Evolutionary conservation across 2,888 invertebrate genomes (phyloP).

Genomic region (Crossocerus cetratus): DNA sequence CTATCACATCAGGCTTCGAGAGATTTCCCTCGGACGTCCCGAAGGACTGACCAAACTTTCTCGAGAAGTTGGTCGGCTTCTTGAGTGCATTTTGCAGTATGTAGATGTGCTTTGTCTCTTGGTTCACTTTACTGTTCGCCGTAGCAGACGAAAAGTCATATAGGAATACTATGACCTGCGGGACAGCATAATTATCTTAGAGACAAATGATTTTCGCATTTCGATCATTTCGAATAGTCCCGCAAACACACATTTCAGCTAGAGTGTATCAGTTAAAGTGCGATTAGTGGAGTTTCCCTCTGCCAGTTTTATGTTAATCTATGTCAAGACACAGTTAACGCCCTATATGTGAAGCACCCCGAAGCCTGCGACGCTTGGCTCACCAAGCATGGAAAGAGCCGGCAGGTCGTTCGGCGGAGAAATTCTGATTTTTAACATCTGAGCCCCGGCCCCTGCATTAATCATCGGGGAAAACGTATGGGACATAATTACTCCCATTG

Average conservation of each 20-base stretch:
- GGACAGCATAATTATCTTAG: neutral
- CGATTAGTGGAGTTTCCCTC: constrained; percentile 8
- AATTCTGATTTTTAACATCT: constrained; percentile 60
- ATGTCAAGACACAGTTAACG: constrained; percentile 71
- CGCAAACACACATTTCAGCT: too few relatives aligned
- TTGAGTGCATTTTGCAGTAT: constrained; percentile 70
- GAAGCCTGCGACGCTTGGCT: constrained; percentile 70
- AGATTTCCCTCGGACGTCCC: constrained; percentile 24
- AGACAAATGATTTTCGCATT: too few relatives aligned
- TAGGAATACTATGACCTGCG: constrained; percentile 71
- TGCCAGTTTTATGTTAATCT: constrained; percentile 47
- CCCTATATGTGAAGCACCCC: constrained; percentile 73
- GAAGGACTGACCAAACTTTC: constrained; percentile 38
- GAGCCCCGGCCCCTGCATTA: constrained; percentile 54
- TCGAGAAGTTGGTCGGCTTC: constrained; percentile 54
- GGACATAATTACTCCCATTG: constrained; percentile 53
- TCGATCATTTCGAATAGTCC: too few relatives aligned
- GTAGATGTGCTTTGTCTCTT: constrained; percentile 73
- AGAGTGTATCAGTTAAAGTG: too few relatives aligned
- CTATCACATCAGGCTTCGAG: constrained; percentile 19
- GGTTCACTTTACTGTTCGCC: constrained; percentile 67
- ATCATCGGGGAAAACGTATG: constrained; percentile 64
- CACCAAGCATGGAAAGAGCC: constrained; percentile 63
- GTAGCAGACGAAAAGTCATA: constrained; percentile 74
- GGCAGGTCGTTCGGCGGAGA: constrained; percentile 57